A percentile compares a stretch with the other conserved stretches of the same genome.
phyloP scores from a whole-genome alignment of 2,888 invertebrate species.

The Rhingia rostrata region DNA sequence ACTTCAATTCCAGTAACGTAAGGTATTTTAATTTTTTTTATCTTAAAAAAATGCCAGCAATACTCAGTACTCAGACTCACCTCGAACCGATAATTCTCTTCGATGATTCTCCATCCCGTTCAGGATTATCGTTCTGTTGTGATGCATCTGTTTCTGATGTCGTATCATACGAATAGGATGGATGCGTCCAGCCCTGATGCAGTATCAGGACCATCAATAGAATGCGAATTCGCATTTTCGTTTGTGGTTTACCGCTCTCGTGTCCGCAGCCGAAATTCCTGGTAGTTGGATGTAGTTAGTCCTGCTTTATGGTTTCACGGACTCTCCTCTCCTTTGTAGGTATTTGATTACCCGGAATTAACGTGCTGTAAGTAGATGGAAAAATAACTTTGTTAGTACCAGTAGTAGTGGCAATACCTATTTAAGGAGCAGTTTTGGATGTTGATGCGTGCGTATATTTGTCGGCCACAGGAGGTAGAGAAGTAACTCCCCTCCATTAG shows the following conservation, averaged over 20 bases:
- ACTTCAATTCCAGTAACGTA: slow-evolving; percentile 18
- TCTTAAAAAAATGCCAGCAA: not conserved
- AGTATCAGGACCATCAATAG: slow-evolving; percentile 67
- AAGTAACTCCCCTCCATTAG: not conserved
- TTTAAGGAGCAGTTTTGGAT: not conserved
- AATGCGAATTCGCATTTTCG: slow-evolving; percentile 74
- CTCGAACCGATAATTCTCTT: slow-evolving; percentile 86
- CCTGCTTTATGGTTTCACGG: slow-evolving; percentile 52
- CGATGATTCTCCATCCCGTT: slow-evolving; percentile 83
- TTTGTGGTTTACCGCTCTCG: slow-evolving; percentile 63
- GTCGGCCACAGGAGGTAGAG: slow-evolving; percentile 27
- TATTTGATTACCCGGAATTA: slow-evolving; percentile 65
- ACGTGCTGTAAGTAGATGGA: slow-evolving; percentile 46
- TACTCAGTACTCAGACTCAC: slow-evolving; percentile 80
- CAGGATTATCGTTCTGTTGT: slow-evolving; percentile 64
- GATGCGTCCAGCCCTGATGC: slow-evolving; percentile 69
- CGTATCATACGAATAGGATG: slow-evolving; percentile 68
- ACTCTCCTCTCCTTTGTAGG: slow-evolving; percentile 47
- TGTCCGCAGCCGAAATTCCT: slow-evolving; percentile 47
- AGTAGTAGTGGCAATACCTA: slow-evolving; percentile 21
- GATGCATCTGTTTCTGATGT: slow-evolving; percentile 38
- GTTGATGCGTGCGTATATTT: slow-evolving; percentile 36
- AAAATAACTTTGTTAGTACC: slow-evolving; percentile 37
- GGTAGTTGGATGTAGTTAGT: slow-evolving; percentile 48
- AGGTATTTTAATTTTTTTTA: slow-evolving; percentile 1